Evolutionary conservation across 2,888 invertebrate species (phyloP).

Genomic region (Caenorhabditis wallacei): DNA sequence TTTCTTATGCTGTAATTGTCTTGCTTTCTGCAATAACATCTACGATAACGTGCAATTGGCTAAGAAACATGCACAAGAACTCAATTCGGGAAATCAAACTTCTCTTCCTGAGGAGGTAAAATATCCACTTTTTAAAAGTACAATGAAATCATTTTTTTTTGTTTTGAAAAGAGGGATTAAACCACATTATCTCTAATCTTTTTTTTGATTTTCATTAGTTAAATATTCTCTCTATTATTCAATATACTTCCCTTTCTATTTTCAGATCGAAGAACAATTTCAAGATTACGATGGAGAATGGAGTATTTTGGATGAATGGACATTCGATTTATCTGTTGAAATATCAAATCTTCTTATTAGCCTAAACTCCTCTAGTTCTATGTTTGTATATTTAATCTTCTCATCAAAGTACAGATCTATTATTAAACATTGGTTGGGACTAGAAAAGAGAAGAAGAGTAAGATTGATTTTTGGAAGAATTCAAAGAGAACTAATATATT

Average conservation of each 20-base stretch:
- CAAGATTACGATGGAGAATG: slow-evolving; percentile 25
- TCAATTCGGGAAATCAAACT: slow-evolving; percentile 28
- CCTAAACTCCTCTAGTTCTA: slow-evolving; percentile 81
- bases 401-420: slow-evolving; percentile 81
- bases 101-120: slow-evolving; percentile 44
- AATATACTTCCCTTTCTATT: not conserved
- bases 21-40: slow-evolving; percentile 83
- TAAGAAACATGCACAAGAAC: slow-evolving; percentile 40
- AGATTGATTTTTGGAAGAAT: not conserved
- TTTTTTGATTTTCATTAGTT: not conserved
- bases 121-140: slow-evolving; percentile 8
- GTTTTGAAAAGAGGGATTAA: slow-evolving; percentile 10
- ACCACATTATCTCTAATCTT: slow-evolving; percentile 11
- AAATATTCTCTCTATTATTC: not conserved
- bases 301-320: slow-evolving; percentile 48
- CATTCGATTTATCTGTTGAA: slow-evolving; percentile 77
- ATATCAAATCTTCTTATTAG: slow-evolving; percentile 81
- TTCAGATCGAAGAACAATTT: slow-evolving; percentile 45
- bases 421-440: slow-evolving; percentile 81
- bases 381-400: slow-evolving; percentile 82
- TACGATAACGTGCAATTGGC: slow-evolving; percentile 77
- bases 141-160: slow-evolving; percentile 14
- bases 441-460: slow-evolving; percentile 74
- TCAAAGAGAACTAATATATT: not conserved
- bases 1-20: slow-evolving; percentile 81